Conservation (phyloP, 1,140 invertebrate species). For the Helicorthomorpha holstii region DNA sequence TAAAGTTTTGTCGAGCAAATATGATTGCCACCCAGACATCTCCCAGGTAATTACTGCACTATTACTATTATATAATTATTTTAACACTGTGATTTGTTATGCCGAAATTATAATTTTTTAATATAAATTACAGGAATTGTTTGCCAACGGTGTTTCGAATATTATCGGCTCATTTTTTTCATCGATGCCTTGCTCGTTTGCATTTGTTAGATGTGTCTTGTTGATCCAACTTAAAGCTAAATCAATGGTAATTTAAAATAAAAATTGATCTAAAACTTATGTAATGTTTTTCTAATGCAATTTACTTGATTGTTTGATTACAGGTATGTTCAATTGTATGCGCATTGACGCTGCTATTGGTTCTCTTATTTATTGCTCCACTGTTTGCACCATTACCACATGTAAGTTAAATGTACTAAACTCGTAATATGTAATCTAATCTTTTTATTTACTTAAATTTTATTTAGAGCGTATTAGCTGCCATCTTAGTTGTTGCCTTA, state of each 20-base stretch:
- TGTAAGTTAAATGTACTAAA: slow-evolving; percentile 27
- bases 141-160: slow-evolving; percentile 14
- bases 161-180: slow-evolving; percentile 20
- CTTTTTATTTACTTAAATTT: neutral
- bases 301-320: too few relatives aligned
- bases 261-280: too few relatives aligned
- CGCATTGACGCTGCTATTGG: slow-evolving; percentile 19
- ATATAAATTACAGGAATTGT: slow-evolving; percentile 16
- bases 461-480: neutral
- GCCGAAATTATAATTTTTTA: neutral
- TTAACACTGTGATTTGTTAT: neutral
- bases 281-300: too few relatives aligned
- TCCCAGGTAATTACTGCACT: too few relatives aligned
- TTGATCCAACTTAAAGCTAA: slow-evolving; percentile 14
- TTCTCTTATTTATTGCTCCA: slow-evolving; percentile 66
- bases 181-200: slow-evolving; percentile 18
- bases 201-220: slow-evolving; percentile 16
- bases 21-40: slow-evolving; percentile 66
- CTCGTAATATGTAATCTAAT: neutral
- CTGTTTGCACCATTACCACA: slow-evolving; percentile 61
- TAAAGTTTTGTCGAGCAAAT: slow-evolving; percentile 71
- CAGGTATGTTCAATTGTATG: slow-evolving; percentile 9
- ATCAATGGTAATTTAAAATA: slow-evolving; percentile 11
- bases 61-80: too few relatives aligned
- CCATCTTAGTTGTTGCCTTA: neutral